Base-by-base conservation (phyloP, 2,113 vertebrate genomes). In the Aegotheles bennettii region DNA sequence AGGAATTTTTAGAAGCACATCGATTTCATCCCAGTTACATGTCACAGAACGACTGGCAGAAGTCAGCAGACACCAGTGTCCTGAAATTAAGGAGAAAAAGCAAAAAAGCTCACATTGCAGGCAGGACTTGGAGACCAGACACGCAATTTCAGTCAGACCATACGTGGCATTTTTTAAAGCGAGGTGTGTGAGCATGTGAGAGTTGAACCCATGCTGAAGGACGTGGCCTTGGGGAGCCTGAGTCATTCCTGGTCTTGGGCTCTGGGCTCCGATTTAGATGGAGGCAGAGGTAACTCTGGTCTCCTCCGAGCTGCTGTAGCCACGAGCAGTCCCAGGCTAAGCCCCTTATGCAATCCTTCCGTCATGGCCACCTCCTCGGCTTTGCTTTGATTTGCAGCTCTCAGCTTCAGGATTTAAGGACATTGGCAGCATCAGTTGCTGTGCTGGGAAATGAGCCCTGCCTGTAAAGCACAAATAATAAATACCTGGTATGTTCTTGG, bases 371-470 rank as follows among this genome's bases (percentile, higher is more conserved):
- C 84, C 69, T 68, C 65, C 85, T 84, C 4, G 2, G 79, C 87
- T 87, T 47, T 53, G 67, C 81, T 88, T 95, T 85, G 76, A 64
- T 97, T 87, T 84, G 84, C 90, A 81, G 78, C 33, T 50, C 75
- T 19, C 40, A 85, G 54, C 56, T 78, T 68, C 10, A 3, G 88
- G 40, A 7, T 68, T 95, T 85, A 64, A 86, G 75, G 68, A 53
- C 38, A 17, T 83, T 80, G 5, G 14, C 67, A 60, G 43, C 50
- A n/a, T 28, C 65, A 20, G 0, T 13, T 36, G 36, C 28, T 68
- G 36, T 57, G 85, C 71, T 82, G 73, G 54, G 69, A 85, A 87
- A n/a, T 0, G 0, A 65, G 31, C 29, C 45, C 61, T 64, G 40
- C 68, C 45, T 74, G 18, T 5, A 42, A 85, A 57, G 57, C 42